Evolutionary conservation across 1,140 invertebrate species (phyloP), one percentile per base, ranked within the genome.

Genomic region (Musca vetustissima): DNA sequence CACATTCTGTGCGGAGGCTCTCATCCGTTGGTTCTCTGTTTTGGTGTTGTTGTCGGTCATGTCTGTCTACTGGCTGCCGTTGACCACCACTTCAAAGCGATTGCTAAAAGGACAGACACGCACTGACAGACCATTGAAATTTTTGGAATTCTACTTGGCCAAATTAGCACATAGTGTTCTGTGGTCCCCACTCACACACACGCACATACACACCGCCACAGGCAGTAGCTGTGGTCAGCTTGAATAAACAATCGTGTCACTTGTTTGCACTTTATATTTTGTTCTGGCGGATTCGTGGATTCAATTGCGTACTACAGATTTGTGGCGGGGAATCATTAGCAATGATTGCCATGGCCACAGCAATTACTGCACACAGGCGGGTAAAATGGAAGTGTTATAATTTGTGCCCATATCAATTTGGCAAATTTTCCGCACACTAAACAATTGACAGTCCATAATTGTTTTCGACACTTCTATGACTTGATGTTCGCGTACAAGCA

Each of bases 381-480:
- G 36, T 43, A 43, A 61, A 61, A 24, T 61, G 57, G 25, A 57
- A 57, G 53, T 57, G 17, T 61, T 36, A 61, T 61, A 61, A 36
- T 43, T 43, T 13, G 6, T 61, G 57, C 36, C 57, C 28, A 17
- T 36, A 19, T 36, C 28, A 61, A 61, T 61, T 36, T n/a, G 19
- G 19, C 19, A 43, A 61, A 36, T n/a, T n/a, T 17, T 36, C 9
- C 13, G n/a, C 36, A 21, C 36, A 21, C 28, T 32, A 25, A 43
- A 32, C 32, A 17, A 25, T 17, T 36, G 28, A 43, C 57, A 61
- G 14, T 61, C 36, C 17, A 43, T 19, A 61, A 61, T 61, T 24
- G 57, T 61, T 61, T 61, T 61, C 19, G 57, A 61, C 57, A 61
- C 57, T 36, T 61, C n/a, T 61, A 61, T 61, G 57, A 61, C 28